These are phyloP conservation scores for Listronotus bonariensis DNA, from an alignment of 1,140 invertebrate genomes.

Conservation along the genomic window DNA sequence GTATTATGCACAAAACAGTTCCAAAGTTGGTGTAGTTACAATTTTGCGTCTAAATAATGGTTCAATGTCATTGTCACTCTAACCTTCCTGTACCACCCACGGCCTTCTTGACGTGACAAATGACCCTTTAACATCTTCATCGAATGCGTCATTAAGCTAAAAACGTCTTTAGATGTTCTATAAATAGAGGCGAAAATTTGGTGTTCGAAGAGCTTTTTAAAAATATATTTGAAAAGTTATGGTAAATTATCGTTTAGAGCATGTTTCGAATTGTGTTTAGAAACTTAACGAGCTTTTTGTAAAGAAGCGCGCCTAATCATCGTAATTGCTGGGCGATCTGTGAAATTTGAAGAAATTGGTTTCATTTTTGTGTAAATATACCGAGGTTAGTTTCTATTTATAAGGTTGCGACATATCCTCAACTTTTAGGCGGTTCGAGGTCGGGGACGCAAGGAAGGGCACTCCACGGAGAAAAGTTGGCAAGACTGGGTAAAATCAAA, in stretches of 20 bases:
- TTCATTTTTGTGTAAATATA: too few relatives aligned
- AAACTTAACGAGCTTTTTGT: constrained; percentile 13
- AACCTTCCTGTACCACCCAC: constrained; percentile 47
- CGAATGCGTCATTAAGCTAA: constrained; percentile 22
- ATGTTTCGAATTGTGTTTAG: constrained; percentile 20
- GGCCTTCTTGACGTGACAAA: constrained; percentile 46
- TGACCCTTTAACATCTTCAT: constrained; percentile 51
- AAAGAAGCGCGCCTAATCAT: constrained; percentile 20
- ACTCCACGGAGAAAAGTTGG: too few relatives aligned
- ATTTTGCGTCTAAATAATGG: constrained; percentile 39
- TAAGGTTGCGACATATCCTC: too few relatives aligned
- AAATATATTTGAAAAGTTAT: constrained; percentile 13
- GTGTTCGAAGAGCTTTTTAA: neutral
- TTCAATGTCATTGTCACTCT: constrained; percentile 36
- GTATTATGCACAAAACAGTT: too few relatives aligned
- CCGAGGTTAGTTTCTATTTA: too few relatives aligned
- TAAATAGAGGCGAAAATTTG: constrained; percentile 18
- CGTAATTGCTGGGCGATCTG: constrained; percentile 1
- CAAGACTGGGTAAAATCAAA: too few relatives aligned
- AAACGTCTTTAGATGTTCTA: constrained; percentile 24
- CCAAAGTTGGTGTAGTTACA: constrained; percentile 5
- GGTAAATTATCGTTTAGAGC: constrained; percentile 24
- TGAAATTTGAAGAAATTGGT: neutral
- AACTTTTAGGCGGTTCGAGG: too few relatives aligned
- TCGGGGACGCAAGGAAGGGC: too few relatives aligned